These are phyloP conservation scores for Bagarius yarrelli DNA, from an alignment of 2,113 vertebrate genomes.

Conservation along the genomic window DNA sequence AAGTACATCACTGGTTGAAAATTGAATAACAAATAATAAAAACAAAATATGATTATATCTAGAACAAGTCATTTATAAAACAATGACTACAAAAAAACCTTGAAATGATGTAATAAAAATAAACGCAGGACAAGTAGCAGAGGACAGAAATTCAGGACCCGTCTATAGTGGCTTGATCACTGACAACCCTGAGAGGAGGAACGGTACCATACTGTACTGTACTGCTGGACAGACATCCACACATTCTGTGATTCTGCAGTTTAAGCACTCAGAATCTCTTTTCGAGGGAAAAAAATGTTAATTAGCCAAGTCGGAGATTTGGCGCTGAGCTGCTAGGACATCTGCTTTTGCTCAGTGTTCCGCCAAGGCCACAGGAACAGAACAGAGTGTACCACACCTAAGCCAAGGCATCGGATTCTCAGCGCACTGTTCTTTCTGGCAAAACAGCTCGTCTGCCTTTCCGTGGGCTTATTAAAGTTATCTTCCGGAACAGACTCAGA, in stretches of 20 bases:
- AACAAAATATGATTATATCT: neutral
- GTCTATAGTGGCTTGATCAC: neutral
- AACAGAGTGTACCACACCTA: slow-evolving; percentile 23
- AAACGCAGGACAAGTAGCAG: neutral
- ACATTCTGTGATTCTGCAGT: neutral
- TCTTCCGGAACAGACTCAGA: neutral
- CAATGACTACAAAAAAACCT: neutral
- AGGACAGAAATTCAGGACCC: neutral
- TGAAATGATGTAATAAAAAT: too few species aligned
- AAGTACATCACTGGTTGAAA: neutral
- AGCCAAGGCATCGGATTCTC: slow-evolving; percentile 17
- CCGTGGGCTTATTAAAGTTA: slow-evolving; percentile 24
- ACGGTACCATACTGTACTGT: neutral
- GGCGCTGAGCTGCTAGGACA: slow-evolving; percentile 24
- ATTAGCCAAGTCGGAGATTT: neutral
- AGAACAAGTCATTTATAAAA: neutral
- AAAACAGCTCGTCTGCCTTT: slow-evolving; percentile 39
- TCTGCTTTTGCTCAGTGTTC: slow-evolving; percentile 21
- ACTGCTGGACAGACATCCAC: neutral
- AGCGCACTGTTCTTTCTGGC: slow-evolving; percentile 40
- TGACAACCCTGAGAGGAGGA: too few species aligned
- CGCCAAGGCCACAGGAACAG: slow-evolving; percentile 8
- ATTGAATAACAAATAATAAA: neutral
- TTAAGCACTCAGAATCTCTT: neutral
- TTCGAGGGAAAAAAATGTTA: neutral